Evolutionary conservation across 2,113 vertebrate genomes (phyloP).

Genomic region (Stictonetta naevosa): DNA sequence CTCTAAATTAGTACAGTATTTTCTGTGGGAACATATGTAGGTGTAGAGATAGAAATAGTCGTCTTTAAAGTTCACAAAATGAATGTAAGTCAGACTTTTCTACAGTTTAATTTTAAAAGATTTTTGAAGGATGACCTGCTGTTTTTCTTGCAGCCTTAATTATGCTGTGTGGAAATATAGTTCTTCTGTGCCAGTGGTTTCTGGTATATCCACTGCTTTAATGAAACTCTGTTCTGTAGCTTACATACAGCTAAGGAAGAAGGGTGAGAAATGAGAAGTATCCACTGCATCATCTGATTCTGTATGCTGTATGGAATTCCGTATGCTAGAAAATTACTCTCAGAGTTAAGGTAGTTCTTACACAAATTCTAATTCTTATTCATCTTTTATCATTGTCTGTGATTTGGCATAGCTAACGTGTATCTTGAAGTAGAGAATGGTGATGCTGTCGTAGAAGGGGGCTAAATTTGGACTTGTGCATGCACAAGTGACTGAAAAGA

Average conservation of each 20-base stretch:
- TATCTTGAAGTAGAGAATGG: not conserved
- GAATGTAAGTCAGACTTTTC: conserved; percentile 12
- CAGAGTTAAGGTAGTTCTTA: not conserved
- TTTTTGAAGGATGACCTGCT: conserved; percentile 22
- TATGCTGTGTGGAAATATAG: not conserved
- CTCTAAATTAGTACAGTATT: conserved; percentile 17
- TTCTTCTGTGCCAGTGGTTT: conserved; percentile 8
- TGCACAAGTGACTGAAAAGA: rapidly evolving
- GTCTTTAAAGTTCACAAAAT: conserved; percentile 30
- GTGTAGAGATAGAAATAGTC: conserved; percentile 29
- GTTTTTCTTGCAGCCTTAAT: not conserved
- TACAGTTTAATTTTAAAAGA: conserved; percentile 22
- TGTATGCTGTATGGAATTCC: not conserved
- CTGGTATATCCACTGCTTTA: not conserved
- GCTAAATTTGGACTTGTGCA: not conserved
- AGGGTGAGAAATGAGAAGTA: not conserved
- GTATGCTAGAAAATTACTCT: not conserved
- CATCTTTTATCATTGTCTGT: not conserved
- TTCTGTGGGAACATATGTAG: conserved; percentile 11
- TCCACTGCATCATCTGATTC: not conserved
- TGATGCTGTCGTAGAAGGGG: not conserved
- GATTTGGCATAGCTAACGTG: not conserved
- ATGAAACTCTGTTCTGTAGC: not conserved
- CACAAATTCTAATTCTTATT: not conserved
- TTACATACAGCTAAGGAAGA: not conserved